These are phyloP conservation scores for Orchesella cincta DNA, from an alignment of 1,140 invertebrate species.

Conservation along the genomic window DNA sequence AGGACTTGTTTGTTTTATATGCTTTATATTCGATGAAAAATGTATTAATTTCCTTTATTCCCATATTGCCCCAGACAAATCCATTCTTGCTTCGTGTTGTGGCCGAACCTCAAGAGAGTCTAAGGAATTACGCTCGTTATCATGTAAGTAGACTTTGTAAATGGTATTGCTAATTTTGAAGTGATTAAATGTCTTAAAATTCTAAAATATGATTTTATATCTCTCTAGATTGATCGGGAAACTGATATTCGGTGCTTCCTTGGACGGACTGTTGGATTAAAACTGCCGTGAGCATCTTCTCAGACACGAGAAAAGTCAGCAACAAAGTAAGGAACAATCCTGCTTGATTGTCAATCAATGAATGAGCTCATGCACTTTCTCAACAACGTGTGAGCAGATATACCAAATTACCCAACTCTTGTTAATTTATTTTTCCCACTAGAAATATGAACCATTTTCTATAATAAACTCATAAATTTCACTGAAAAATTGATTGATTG, in stretches of 20 bases:
- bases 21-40: background rate
- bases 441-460: too few relatives aligned
- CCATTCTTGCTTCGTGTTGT: slow-evolving; percentile 22
- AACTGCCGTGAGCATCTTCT: too few relatives aligned
- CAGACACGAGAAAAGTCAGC: too few relatives aligned
- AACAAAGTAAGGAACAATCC: too few relatives aligned
- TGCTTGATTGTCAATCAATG: too few relatives aligned
- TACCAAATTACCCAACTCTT: too few relatives aligned
- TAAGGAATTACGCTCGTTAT: slow-evolving; percentile 11
- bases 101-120: background rate
- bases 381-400: too few relatives aligned
- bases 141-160: slow-evolving; percentile 19
- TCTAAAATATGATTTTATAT: background rate
- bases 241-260: slow-evolving; percentile 31
- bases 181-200: background rate
- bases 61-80: slow-evolving; percentile 1
- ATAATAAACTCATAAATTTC: too few relatives aligned
- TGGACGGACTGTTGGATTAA: background rate
- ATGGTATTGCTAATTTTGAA: background rate
- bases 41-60: background rate
- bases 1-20: background rate
- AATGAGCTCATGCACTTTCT: too few relatives aligned
- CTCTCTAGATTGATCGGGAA: slow-evolving; percentile 10
- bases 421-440: too few relatives aligned
- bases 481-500: too few relatives aligned